Evolutionary conservation across 2,888 invertebrate species (phyloP).

Genomic region (Drosophila mimica): DNA sequence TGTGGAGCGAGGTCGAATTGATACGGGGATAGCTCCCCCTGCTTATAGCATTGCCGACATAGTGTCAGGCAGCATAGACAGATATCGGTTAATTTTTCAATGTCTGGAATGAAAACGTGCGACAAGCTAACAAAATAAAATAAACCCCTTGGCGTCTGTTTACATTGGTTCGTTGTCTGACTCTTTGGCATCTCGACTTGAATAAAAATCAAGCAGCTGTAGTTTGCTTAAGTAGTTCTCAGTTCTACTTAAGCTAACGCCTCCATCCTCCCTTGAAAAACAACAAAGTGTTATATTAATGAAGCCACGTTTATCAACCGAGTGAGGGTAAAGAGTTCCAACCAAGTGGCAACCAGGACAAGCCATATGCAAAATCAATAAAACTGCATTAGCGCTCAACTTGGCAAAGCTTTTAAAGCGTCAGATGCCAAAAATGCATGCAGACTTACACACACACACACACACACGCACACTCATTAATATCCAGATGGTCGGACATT

Average conservation of each 20-base stretch:
- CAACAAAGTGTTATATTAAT: slow-evolving; percentile 69
- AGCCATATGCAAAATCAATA: slow-evolving; percentile 60
- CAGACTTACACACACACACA: slow-evolving; percentile 1
- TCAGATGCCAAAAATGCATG: slow-evolving; percentile 20
- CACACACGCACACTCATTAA: neutral
- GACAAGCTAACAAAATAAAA: slow-evolving; percentile 37
- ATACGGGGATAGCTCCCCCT: slow-evolving; percentile 8
- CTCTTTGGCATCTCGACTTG: slow-evolving; percentile 48
- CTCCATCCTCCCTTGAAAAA: neutral
- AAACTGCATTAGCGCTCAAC: slow-evolving; percentile 38
- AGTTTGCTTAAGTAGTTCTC: slow-evolving; percentile 61
- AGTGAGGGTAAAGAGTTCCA: slow-evolving; percentile 14
- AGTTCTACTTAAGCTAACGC: neutral
- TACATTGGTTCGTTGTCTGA: slow-evolving; percentile 43
- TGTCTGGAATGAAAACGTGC: slow-evolving; percentile 77
- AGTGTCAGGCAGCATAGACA: slow-evolving; percentile 72
- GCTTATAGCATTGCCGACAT: slow-evolving; percentile 34
- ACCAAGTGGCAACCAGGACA: slow-evolving; percentile 2
- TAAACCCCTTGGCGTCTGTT: slow-evolving; percentile 38
- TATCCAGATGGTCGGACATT: slow-evolving; percentile 10
- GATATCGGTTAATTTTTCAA: slow-evolving; percentile 81
- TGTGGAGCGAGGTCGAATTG: neutral
- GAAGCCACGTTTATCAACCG: slow-evolving; percentile 63
- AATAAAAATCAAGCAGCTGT: slow-evolving; percentile 62
- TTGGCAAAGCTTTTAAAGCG: slow-evolving; percentile 26